phyloP scores from a whole-genome alignment of 2,797 vertebrate genomes.

The Linurgus olivaceus region DNA sequence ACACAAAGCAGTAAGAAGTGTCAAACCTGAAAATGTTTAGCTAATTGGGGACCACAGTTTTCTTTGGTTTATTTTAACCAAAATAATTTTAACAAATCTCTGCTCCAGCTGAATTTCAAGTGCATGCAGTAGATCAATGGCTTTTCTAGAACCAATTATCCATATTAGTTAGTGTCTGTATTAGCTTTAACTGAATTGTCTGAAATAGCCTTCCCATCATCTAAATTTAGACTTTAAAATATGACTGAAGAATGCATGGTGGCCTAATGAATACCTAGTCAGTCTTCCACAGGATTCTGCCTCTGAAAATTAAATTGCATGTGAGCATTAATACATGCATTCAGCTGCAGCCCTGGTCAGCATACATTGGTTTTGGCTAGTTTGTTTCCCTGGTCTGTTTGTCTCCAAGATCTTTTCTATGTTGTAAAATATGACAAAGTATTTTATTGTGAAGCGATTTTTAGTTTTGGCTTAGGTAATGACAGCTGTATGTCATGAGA shows the following conservation, averaged over 20 bases:
- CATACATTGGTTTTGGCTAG: neutral
- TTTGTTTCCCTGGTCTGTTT: neutral
- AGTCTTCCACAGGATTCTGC: neutral
- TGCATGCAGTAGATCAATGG: neutral
- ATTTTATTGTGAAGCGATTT: neutral
- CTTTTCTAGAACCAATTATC: neutral
- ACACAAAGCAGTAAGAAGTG: neutral
- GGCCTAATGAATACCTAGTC: neutral
- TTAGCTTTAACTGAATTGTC: neutral
- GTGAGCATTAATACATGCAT: neutral
- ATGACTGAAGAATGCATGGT: neutral
- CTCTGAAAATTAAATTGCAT: constrained; percentile 15
- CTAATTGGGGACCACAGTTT: neutral
- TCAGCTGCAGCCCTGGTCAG: neutral
- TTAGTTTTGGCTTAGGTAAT: neutral
- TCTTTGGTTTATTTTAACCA: neutral
- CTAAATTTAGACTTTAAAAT: constrained; percentile 1
- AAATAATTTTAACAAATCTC: neutral
- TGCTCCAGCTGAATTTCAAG: neutral
- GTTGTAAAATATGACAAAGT: neutral
- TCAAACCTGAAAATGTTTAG: neutral
- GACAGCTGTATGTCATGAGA: neutral
- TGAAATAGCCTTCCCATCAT: neutral
- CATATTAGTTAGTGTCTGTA: neutral
- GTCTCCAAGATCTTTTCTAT: neutral